A percentile compares a stretch with the other conserved stretches of the same genome.
These are phyloP conservation scores for Pyxicephalus adspersus DNA, from an alignment of 2,113 vertebrate species.

Conservation along the genomic window DNA sequence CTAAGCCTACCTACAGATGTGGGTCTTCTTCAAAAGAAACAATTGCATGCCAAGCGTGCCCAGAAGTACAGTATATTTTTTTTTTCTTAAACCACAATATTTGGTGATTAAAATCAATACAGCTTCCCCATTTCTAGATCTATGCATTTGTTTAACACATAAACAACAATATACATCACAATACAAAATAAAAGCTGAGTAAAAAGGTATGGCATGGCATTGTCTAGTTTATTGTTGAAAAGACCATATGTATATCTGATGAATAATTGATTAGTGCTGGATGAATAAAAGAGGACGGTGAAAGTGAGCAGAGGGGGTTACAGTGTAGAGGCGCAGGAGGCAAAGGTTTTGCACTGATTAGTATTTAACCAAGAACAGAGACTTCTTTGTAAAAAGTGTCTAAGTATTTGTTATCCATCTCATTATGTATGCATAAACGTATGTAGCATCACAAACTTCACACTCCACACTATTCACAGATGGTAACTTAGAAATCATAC, in stretches of 20 bases:
- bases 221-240: conserved; percentile 25
- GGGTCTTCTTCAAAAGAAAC: too few species aligned
- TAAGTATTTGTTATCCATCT: background rate
- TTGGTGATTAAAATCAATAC: too few species aligned
- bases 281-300: background rate
- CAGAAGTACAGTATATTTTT: too few species aligned
- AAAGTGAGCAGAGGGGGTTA: conserved; percentile 16
- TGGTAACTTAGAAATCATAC: too few species aligned
- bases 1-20: too few species aligned
- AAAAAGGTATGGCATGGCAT: background rate
- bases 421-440: conserved; percentile 6
- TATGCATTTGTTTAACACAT: background rate
- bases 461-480: background rate
- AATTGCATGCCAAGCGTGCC: too few species aligned
- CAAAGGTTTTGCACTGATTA: conserved; percentile 34
- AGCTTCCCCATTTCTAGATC: too few species aligned
- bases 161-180: background rate
- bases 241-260: conserved; percentile 38
- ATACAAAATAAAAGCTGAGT: background rate
- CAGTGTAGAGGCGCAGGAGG: conserved; percentile 12
- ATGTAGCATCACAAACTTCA: background rate
- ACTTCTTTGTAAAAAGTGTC: conserved; percentile 4
- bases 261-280: conserved; percentile 37
- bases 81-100: too few species aligned
- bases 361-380: conserved; percentile 49